phyloP scores from a whole-genome alignment of 2,113 vertebrate genomes.

The Crotalus tigris region DNA sequence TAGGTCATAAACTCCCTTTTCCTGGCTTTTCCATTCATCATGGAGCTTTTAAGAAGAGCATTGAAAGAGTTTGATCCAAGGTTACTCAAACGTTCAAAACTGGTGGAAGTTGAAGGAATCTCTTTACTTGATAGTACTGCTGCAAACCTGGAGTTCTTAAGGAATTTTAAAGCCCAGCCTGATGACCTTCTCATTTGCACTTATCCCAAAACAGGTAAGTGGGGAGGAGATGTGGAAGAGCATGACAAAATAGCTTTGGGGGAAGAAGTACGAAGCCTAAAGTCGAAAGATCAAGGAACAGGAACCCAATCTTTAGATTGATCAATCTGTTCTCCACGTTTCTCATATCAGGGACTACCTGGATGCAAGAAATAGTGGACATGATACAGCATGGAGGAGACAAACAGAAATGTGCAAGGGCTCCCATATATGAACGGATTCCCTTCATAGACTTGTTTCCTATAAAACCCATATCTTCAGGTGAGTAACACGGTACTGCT shows the following conservation, averaged over 20 bases:
- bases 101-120: constrained; percentile 57
- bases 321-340: not conserved
- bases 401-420: constrained; percentile 37
- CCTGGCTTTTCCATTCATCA: not conserved
- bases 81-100: not conserved
- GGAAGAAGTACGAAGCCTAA: not conserved
- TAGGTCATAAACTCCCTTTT: not conserved
- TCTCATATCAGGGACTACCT: constrained; percentile 58
- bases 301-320: constrained; percentile 26
- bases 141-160: constrained; percentile 72
- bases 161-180: constrained; percentile 73
- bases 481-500: constrained; percentile 8
- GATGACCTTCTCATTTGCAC: constrained; percentile 78
- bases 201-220: constrained; percentile 80
- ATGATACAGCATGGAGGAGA: constrained; percentile 54
- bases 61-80: not conserved
- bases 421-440: constrained; percentile 47
- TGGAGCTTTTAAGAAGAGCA: not conserved
- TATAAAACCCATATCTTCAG: not conserved
- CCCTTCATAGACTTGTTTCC: constrained; percentile 55
- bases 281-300: constrained; percentile 34
- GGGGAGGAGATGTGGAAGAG: not conserved
- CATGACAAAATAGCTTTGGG: not conserved
- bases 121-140: constrained; percentile 58
- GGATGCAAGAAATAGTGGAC: constrained; percentile 66